These are phyloP conservation scores for Ondatra zibethicus DNA, from an alignment of 2,113 vertebrate species.

Conservation along the genomic window DNA sequence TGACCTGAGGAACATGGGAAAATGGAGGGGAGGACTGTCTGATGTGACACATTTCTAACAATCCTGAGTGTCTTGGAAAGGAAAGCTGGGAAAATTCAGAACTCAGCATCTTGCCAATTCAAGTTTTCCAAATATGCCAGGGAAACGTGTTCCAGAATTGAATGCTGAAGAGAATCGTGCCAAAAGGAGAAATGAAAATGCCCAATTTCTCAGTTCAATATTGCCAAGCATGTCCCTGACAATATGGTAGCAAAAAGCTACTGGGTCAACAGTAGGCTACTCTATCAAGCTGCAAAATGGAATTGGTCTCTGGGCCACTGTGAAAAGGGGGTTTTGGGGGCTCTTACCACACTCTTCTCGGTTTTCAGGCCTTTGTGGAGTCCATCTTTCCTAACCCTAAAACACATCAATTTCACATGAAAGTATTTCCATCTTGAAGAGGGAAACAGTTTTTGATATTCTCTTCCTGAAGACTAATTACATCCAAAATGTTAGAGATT, in stretches of 20 bases:
- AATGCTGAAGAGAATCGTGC: constrained; percentile 72
- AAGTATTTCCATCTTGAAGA: constrained; percentile 5
- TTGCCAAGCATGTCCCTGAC: constrained; percentile 58
- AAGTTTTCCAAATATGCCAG: constrained; percentile 68
- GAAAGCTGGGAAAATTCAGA: constrained; percentile 60
- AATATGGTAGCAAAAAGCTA: constrained; percentile 56
- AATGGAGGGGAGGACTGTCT: background rate
- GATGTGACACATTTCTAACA: background rate
- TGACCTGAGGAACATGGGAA: background rate
- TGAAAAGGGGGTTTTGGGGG: background rate
- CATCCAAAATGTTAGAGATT: background rate
- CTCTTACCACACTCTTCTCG: background rate
- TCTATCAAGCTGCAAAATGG: background rate
- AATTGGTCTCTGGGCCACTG: background rate
- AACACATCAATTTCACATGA: background rate
- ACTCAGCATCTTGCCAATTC: constrained; percentile 76
- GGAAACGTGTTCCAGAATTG: constrained; percentile 68
- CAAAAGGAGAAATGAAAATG: constrained; percentile 74
- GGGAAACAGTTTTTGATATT: constrained; percentile 34
- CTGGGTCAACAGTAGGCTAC: background rate
- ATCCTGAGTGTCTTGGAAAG: background rate
- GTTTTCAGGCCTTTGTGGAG: background rate
- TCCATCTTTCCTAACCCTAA: background rate
- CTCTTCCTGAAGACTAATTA: constrained; percentile 37
- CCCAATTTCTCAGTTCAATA: constrained; percentile 57